Evolutionary conservation across 2,888 invertebrate genomes (phyloP).

Genomic region (Fabriciana adippe): DNA sequence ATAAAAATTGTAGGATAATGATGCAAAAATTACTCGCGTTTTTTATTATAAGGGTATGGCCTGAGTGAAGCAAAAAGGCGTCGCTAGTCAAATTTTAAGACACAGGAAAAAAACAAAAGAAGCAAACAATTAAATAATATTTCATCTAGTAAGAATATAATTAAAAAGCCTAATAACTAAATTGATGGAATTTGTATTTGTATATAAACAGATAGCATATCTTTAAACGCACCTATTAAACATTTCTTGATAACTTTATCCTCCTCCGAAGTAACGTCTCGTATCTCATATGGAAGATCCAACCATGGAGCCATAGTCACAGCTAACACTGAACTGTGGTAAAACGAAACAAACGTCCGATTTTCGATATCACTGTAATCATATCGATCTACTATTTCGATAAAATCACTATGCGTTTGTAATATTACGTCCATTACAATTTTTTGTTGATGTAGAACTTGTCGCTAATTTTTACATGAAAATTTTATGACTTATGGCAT

Average conservation of each 20-base stretch:
- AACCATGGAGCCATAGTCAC: constrained; percentile 62
- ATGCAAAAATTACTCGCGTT: too few relatives aligned
- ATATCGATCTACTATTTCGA: constrained; percentile 35
- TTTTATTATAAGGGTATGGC: too few relatives aligned
- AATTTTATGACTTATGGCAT: too few relatives aligned
- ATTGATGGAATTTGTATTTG: background rate
- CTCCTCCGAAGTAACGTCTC: constrained; percentile 62
- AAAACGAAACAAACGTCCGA: constrained; percentile 39
- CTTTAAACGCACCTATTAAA: constrained; percentile 61
- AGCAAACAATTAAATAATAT: background rate
- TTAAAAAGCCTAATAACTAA: too few relatives aligned
- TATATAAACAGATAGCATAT: constrained; percentile 29
- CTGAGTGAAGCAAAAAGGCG: too few relatives aligned
- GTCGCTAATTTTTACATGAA: too few relatives aligned
- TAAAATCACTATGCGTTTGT: constrained; percentile 15
- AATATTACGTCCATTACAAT: background rate
- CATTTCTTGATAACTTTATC: constrained; percentile 70
- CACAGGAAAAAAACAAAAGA: too few relatives aligned
- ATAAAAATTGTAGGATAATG: too few relatives aligned
- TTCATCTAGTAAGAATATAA: background rate
- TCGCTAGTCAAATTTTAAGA: too few relatives aligned
- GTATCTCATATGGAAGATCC: constrained; percentile 65
- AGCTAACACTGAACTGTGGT: constrained; percentile 42
- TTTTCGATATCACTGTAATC: constrained; percentile 48
- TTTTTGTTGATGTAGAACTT: background rate